A percentile compares a stretch with the other conserved stretches of the same genome.
Conservation (phyloP, 2,888 invertebrate species). For the Ophion obscuratus region DNA sequence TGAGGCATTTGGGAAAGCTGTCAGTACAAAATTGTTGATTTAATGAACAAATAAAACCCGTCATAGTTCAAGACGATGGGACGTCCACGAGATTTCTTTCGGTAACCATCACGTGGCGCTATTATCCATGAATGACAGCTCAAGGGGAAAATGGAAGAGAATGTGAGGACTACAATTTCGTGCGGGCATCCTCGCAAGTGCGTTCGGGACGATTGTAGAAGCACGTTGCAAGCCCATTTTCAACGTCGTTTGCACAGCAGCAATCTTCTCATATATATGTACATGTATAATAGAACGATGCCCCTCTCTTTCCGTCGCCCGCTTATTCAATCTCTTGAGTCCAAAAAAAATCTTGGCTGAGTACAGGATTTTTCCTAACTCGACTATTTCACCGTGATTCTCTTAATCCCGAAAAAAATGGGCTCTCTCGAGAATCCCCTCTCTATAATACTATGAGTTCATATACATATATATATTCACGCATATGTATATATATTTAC, state of each 20-base stretch:
- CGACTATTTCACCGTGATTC: slow-evolving; percentile 17
- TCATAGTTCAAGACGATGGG: slow-evolving; percentile 8
- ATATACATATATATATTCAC: slow-evolving; percentile 32
- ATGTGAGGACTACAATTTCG: slow-evolving; percentile 29
- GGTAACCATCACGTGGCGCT: background rate
- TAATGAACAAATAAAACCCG: background rate
- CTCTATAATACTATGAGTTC: slow-evolving; percentile 49
- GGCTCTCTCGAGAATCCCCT: slow-evolving; percentile 2
- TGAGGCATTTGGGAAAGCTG: background rate
- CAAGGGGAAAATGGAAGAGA: background rate
- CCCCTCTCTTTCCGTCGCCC: background rate
- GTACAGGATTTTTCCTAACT: slow-evolving; percentile 20
- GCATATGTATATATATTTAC: slow-evolving; percentile 22
- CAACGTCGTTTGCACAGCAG: slow-evolving; percentile 42
- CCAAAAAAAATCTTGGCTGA: slow-evolving; percentile 1
- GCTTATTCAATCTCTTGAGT: background rate
- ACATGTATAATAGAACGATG: slow-evolving; percentile 36
- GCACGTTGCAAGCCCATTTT: slow-evolving; percentile 44
- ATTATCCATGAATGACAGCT: slow-evolving; percentile 8
- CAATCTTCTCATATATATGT: slow-evolving; percentile 43
- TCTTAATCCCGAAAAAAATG: slow-evolving; percentile 10
- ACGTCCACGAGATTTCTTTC: background rate
- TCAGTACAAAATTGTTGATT: background rate
- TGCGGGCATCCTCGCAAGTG: slow-evolving; percentile 18
- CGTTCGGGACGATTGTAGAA: slow-evolving; percentile 22